Percentiles rank a stretch among this genome's conserved stretches.
Conservation (phyloP, 2,113 vertebrate genomes). For the Holacanthus passer region DNA sequence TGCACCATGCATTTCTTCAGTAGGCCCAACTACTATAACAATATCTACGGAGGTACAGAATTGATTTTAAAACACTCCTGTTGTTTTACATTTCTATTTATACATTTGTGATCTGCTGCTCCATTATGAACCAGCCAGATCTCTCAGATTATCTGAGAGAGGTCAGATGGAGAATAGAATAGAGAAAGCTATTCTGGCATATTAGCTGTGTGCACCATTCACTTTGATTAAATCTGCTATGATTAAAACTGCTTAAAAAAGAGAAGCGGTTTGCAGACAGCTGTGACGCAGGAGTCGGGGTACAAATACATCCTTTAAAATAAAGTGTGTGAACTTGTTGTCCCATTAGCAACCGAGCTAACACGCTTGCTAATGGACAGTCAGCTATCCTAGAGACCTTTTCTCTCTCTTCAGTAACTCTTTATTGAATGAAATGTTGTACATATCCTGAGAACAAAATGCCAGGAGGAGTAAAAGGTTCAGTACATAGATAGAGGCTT, state of each 20-base stretch:
- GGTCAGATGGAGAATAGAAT: not conserved
- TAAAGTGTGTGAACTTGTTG: not conserved
- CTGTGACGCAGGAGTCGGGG: not conserved
- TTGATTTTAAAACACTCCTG: no score
- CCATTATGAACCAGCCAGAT: not conserved
- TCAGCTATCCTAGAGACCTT: no score
- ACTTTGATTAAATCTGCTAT: no score
- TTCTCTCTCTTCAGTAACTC: no score
- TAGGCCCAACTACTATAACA: no score
- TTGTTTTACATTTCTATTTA: no score
- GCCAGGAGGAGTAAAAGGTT: not conserved
- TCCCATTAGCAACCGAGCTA: not conserved
- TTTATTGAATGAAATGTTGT: not conserved
- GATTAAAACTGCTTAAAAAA: not conserved
- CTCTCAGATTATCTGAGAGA: not conserved
- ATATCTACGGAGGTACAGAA: no score
- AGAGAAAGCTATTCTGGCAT: not conserved
- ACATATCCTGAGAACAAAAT: not conserved
- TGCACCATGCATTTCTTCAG: no score
- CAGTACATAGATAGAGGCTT: not conserved
- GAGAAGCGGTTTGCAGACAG: not conserved
- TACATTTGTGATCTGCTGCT: not conserved
- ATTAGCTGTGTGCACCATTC: not conserved
- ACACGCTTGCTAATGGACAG: not conserved
- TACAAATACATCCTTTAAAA: not conserved